Base-by-base conservation (phyloP, 92 coral and sea anemone genomes). In the Isaurus tuberculatus region DNA sequence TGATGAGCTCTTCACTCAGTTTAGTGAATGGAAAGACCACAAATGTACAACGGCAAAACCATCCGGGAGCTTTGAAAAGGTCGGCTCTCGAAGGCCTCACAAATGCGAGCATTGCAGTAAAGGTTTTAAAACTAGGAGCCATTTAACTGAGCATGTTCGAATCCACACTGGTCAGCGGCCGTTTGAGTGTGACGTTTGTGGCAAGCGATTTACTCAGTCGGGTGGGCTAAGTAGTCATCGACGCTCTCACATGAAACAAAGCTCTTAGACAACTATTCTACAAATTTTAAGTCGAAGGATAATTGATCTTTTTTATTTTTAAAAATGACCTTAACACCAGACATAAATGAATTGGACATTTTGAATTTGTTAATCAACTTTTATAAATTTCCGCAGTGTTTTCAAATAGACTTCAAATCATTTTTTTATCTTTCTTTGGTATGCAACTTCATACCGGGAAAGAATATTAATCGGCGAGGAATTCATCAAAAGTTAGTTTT, bases 91-190 rank as follows among this genome's bases (percentile, higher is more conserved):
- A 22, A 37, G 66, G 55, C 81, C 44, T 31, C 46, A 75, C 65
- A 75, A 75, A 36, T 75, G 81, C 31, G 31, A 22, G 67, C 48
- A 75, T 48, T 75, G 81, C 22, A 30, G 49, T 9, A 75, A 75
- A 55, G 14, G 48, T 55, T 75, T 75, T 75, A 75, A 34, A 44
- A 75, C 43, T 28, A 75, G 61, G 81, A 75, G 81, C 67, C 81
- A 75, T 34, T 65, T 75, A 9, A 55, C 29, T 19, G 81, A 75
- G 1, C 81, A 75, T 23, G 67, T 75, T 25, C 81, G 68, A 14
- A 75, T 75, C 17, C 81, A 75, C 65, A 53, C 81, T 19, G 81
- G 67, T n/a, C 43, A 75, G 20, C 67, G 81, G 4, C 81, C 81
- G 15, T 75, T 51, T 36, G 81, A 75, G 68, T 75, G 81, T 55